These are phyloP conservation scores for Potamilus streckersoni DNA, from an alignment of 1,140 invertebrate genomes.

Conservation along the genomic window DNA sequence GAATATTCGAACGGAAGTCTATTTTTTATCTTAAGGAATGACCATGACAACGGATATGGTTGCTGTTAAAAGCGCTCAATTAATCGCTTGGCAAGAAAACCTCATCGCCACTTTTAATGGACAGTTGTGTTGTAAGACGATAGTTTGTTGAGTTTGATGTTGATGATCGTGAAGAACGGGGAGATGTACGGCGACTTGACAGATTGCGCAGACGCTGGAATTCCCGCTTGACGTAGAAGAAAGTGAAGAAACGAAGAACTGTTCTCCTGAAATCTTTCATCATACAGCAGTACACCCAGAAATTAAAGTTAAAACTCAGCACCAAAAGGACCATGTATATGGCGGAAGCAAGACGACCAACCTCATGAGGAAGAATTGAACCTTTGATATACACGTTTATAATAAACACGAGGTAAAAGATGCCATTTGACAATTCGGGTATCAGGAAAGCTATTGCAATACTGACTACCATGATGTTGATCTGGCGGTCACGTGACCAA, in stretches of 20 bases:
- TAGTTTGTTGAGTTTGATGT: no score
- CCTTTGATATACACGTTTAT: not conserved
- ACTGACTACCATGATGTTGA: conserved; percentile 16
- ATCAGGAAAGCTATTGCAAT: conserved; percentile 25
- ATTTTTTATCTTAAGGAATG: no score
- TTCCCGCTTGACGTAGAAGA: not conserved
- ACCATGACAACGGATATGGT: no score
- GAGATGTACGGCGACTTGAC: no score
- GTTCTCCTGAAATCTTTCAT: conserved; percentile 20
- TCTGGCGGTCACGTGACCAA: conserved; percentile 12
- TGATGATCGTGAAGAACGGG: no score
- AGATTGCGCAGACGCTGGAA: not conserved
- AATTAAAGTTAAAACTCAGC: conserved; percentile 16
- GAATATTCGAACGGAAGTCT: no score
- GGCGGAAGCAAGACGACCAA: conserved; percentile 7
- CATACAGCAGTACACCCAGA: conserved; percentile 31
- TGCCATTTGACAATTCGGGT: conserved; percentile 22
- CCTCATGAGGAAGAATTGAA: not conserved
- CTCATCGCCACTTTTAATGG: no score
- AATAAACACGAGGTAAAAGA: conserved; percentile 11
- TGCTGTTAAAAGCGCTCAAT: no score
- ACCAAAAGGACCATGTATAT: conserved; percentile 12
- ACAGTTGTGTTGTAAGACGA: no score
- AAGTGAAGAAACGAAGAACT: conserved; percentile 7
- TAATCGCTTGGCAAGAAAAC: no score